Percentiles rank a stretch among this genome's conserved stretches.
Evolutionary conservation across 92 coral and sea anemone genomes (phyloP).

Genomic region (Zoanthus sansibaricus): DNA sequence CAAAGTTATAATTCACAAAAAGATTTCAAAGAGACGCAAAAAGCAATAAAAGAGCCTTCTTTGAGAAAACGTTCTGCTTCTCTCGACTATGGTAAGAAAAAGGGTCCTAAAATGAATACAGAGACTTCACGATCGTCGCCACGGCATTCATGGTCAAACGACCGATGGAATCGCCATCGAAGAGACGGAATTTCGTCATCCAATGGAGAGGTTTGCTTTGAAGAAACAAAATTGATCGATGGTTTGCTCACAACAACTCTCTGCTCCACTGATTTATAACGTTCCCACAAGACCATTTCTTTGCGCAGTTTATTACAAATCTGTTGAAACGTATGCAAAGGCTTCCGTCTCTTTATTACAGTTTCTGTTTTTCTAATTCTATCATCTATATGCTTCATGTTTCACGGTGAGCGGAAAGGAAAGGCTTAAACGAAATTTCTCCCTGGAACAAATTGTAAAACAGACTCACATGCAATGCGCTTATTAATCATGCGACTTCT

Average conservation of each 20-base stretch:
- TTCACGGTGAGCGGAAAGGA: too few species aligned
- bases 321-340: too few species aligned
- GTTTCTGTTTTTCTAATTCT: too few species aligned
- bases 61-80: slow-evolving; percentile 1
- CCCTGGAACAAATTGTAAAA: too few species aligned
- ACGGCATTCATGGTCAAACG: slow-evolving; percentile 39
- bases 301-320: too few species aligned
- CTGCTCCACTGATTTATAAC: slow-evolving; percentile 36
- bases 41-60: neutral
- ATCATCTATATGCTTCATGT: too few species aligned
- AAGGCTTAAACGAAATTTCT: too few species aligned
- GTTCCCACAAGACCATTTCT: neutral
- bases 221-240: slow-evolving; percentile 34
- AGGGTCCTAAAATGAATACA: neutral
- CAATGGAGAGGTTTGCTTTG: slow-evolving; percentile 12
- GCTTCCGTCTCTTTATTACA: too few species aligned
- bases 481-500: too few species aligned
- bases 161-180: slow-evolving; percentile 14
- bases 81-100: neutral
- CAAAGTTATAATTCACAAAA: neutral
- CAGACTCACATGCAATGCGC: too few species aligned
- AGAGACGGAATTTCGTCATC: slow-evolving; percentile 23
- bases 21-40: neutral
- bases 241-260: slow-evolving; percentile 26
- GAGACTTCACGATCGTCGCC: neutral